Conservation (phyloP, 1,140 invertebrate species). For the Ostrea denselamellosa region DNA sequence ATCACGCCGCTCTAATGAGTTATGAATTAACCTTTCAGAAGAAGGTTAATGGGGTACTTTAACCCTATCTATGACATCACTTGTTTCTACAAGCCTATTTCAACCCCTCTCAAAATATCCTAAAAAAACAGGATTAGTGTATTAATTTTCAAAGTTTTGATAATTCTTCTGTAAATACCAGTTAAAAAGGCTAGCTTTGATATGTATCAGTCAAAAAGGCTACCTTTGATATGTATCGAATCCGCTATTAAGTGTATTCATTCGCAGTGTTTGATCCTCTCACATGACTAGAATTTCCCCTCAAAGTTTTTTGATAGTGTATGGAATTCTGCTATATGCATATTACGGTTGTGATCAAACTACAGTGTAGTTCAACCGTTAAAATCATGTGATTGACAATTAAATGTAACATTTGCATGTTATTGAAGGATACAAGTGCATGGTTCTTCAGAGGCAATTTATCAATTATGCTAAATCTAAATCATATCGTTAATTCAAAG, state of each 20-base stretch:
- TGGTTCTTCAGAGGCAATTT: too few relatives aligned
- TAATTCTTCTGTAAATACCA: conserved; percentile 8
- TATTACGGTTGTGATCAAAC: too few relatives aligned
- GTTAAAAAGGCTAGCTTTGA: background rate
- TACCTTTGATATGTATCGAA: background rate
- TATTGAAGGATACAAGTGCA: too few relatives aligned
- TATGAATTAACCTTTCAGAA: conserved; percentile 1
- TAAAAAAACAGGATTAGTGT: background rate
- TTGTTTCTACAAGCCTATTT: background rate
- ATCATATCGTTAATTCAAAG: too few relatives aligned
- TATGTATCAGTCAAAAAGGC: background rate
- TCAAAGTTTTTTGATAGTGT: too few relatives aligned
- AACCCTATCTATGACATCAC: background rate
- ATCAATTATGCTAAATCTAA: too few relatives aligned
- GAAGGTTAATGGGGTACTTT: background rate
- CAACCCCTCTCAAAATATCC: background rate
- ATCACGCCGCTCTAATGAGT: background rate
- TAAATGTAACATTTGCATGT: too few relatives aligned
- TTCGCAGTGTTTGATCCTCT: background rate
- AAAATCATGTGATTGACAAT: too few relatives aligned
- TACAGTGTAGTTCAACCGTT: too few relatives aligned
- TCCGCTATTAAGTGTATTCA: background rate
- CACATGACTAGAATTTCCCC: background rate
- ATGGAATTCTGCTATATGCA: too few relatives aligned
- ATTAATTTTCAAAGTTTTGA: conserved; percentile 13